Conservation (phyloP, 1,140 invertebrate species). For the Papilio polyxenes region DNA sequence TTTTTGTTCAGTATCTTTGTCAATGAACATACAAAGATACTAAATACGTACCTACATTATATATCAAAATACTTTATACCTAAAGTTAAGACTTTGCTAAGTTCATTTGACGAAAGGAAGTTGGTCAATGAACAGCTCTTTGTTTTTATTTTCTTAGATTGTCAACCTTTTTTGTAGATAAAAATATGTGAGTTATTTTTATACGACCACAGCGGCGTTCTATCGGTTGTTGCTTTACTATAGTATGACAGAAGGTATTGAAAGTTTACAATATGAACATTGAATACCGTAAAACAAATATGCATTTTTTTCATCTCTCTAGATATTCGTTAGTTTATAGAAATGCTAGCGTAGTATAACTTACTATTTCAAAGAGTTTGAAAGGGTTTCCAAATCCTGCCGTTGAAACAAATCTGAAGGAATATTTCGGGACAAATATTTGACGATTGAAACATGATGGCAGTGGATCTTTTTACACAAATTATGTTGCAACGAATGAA, state of each 20-base stretch:
- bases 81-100: background rate
- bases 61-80: background rate
- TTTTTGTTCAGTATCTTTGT: background rate
- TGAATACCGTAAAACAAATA: no score
- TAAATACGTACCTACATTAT: background rate
- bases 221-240: background rate
- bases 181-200: conserved; percentile 9
- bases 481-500: background rate
- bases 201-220: background rate
- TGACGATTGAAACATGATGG: no score
- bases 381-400: no score
- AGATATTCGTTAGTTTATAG: no score
- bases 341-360: no score
- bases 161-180: background rate
- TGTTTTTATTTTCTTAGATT: background rate
- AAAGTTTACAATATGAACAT: background rate
- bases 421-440: no score
- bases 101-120: background rate
- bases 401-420: no score
- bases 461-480: background rate
- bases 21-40: no score
- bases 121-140: background rate
- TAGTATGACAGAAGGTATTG: background rate
- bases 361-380: no score
- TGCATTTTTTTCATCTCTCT: no score